Evolutionary conservation across 2,797 vertebrate species (phyloP), one percentile per base, ranked within the genome.

Genomic region (Sebastes oblongus): DNA sequence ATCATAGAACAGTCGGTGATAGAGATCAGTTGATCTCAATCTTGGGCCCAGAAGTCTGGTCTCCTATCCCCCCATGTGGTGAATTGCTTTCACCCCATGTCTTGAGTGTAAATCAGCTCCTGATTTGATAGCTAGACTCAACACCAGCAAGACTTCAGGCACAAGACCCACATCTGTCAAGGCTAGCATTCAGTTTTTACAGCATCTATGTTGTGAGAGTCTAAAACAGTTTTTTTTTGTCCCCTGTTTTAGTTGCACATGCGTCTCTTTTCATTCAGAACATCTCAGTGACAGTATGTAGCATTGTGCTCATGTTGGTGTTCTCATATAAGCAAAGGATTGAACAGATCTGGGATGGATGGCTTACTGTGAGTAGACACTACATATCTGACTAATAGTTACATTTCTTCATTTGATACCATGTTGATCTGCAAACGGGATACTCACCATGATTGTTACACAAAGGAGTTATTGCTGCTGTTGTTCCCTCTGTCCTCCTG

Each of bases 251-350:
- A 96, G 95, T 95, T 93, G 95, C 94, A 91, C 92, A 93, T n/a
- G 91, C 92, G 62, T 95, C 90, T 27, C 90, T 96, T 86, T 96
- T 97, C 91, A 93, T 96, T 93, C 86, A 92, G 95, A 97, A 95
- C 83, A 93, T 94, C 84, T 97, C 96, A 25, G 92, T 96, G 92
- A 94, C 93, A 24, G 60, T 95, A 78, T 95, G 95, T 90, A 96
- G 93, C 83, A 89, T 95, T 10, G 88, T 95, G 60, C 90, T 95
- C 86, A 96, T 96, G 95, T 88, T 95, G 70, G 91, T 96, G 79
- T 96, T 96, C 91, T 95, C 92, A 64, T 96, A 94, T 88, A 95
- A 95, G 91, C 94, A 94, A 83, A 94, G 95, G 91, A 94, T 92
- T 85, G 94, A 96, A 68, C 62, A 75, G 80, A 91, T 94, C 84